Evolutionary conservation across 2,113 vertebrate genomes (phyloP).

Genomic region (Leptobrachium ailaonicum): DNA sequence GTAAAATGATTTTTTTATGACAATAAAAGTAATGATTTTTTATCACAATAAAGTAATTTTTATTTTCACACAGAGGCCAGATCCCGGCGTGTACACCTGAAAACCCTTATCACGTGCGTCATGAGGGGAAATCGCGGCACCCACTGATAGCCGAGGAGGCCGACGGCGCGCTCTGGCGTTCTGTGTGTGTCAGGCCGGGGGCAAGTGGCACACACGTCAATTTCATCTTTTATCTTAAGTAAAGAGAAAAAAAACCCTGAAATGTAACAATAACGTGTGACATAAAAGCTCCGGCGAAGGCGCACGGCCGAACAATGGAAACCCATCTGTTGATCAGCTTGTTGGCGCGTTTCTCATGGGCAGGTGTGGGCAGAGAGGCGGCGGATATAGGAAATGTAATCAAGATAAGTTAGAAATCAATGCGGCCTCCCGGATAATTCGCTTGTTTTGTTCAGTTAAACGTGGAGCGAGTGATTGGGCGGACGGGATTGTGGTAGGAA

Average conservation of each 20-base stretch:
- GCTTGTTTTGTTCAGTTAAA: not conserved
- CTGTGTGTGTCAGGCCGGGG: too few relatives aligned
- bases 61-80: too few relatives aligned
- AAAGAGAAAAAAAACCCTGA: not conserved
- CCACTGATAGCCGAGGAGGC: too few relatives aligned
- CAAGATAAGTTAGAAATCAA: constrained; percentile 18
- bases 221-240: not conserved
- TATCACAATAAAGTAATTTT: too few relatives aligned
- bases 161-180: too few relatives aligned
- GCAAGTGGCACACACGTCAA: not conserved
- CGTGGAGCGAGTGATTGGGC: not conserved
- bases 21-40: too few relatives aligned
- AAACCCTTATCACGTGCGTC: too few relatives aligned
- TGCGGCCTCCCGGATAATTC: constrained; percentile 18
- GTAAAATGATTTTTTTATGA: too few relatives aligned
- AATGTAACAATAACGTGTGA: constrained; percentile 18
- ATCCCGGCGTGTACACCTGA: too few relatives aligned
- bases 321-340: constrained; percentile 26
- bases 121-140: too few relatives aligned
- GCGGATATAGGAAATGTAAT: not conserved
- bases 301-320: constrained; percentile 14
- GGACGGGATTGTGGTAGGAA: too few relatives aligned
- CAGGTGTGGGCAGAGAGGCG: constrained; percentile 27
- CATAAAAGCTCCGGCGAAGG: not conserved
- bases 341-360: constrained; percentile 20